A percentile compares a stretch with the other conserved stretches of the same genome.
Conservation (phyloP, 53 echinoderm and acorn worm species). For the Arbacia lixula region DNA sequence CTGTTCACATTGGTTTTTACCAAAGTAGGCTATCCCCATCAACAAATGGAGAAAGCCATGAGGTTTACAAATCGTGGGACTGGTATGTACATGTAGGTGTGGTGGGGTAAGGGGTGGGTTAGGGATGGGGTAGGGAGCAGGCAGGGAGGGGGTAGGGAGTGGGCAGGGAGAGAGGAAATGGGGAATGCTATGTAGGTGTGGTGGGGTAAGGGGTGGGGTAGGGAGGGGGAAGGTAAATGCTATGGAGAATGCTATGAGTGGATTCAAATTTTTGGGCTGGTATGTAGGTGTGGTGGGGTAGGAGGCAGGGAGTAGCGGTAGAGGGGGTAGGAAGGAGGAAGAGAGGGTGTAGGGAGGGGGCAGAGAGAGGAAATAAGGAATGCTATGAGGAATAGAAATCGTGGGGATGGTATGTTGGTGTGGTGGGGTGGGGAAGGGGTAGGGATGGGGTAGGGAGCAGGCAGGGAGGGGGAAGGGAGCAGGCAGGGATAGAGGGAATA, state of each 20-base stretch:
- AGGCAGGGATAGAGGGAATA: background rate
- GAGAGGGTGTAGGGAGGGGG: background rate
- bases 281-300: slow-evolving; percentile 6
- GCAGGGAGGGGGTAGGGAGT: background rate
- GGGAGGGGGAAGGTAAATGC: background rate
- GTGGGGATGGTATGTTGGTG: slow-evolving; percentile 20
- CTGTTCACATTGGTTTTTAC: too few relatives aligned
- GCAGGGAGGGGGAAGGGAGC: too few relatives aligned
- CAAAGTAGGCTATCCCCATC: too few relatives aligned
- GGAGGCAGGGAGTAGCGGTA: slow-evolving; percentile 18
- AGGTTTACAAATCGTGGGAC: too few relatives aligned
- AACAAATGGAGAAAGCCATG: too few relatives aligned
- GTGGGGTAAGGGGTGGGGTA: too few relatives aligned
- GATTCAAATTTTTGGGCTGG: slow-evolving; percentile 14
- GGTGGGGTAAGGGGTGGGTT: too few relatives aligned
- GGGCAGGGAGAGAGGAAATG: background rate
- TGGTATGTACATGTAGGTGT: too few relatives aligned
- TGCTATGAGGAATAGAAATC: slow-evolving; percentile 12
- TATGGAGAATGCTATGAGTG: slow-evolving; percentile 1
- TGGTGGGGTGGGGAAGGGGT: background rate
- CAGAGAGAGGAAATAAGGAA: background rate
- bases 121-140: too few relatives aligned
- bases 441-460: too few relatives aligned
- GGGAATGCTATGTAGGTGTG: too few relatives aligned
- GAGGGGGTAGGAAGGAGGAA: too few relatives aligned